Conservation (phyloP, 2,797 vertebrate genomes). For the Novumbra hubbsi region DNA sequence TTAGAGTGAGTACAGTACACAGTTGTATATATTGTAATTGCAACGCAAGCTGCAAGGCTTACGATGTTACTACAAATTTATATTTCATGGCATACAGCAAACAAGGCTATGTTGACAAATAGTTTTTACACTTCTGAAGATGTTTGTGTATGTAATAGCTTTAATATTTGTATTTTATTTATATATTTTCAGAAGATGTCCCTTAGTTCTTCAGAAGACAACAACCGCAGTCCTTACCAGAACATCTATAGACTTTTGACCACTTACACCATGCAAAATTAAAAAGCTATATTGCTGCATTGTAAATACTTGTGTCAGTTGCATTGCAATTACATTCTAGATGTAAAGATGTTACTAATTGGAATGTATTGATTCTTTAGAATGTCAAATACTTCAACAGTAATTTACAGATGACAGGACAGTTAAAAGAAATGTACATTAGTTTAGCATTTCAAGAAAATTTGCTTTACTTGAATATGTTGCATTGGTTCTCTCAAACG, state of each 20-base stretch:
- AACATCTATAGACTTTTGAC: not conserved
- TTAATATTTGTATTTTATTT: not conserved
- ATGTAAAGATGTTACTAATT: not conserved
- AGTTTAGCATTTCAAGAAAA: not conserved
- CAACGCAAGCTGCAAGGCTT: not conserved
- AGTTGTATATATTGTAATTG: not conserved
- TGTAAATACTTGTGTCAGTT: not conserved
- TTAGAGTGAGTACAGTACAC: constrained; percentile 53
- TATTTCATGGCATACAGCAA: not conserved
- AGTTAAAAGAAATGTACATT: not conserved
- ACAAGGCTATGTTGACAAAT: not conserved
- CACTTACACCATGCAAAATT: not conserved
- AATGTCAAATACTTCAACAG: not conserved
- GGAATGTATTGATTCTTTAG: not conserved
- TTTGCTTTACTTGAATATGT: not conserved
- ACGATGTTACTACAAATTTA: not conserved
- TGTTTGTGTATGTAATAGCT: not conserved
- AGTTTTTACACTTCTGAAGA: not conserved
- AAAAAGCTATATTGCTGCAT: not conserved
- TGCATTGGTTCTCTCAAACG: not conserved
- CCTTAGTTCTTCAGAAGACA: not conserved
- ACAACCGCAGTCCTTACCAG: not conserved
- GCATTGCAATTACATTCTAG: not conserved
- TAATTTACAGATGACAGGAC: not conserved
- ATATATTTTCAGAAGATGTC: not conserved